Conservation (phyloP, 23 tunicate species). For the Ascidia mentula region DNA sequence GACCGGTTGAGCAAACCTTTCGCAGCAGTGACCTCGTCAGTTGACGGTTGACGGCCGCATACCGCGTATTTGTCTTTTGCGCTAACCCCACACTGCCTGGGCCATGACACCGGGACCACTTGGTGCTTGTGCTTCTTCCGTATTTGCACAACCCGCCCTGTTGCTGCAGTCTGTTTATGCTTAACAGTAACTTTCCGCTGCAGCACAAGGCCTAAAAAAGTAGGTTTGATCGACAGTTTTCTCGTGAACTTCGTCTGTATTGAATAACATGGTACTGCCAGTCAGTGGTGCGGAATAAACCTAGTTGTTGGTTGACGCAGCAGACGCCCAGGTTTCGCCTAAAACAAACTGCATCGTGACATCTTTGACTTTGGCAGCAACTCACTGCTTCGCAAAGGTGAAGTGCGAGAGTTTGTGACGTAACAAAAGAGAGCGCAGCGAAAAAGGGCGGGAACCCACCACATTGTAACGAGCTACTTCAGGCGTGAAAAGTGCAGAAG, state of each 20-base stretch:
- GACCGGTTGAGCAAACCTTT: too few relatives aligned
- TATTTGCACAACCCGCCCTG: not conserved
- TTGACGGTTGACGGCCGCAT: too few relatives aligned
- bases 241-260: not conserved
- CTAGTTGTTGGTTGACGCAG: not conserved
- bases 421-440: not conserved
- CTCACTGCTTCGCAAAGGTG: too few relatives aligned
- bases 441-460: not conserved
- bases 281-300: not conserved
- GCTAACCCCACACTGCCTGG: too few relatives aligned
- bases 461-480: not conserved
- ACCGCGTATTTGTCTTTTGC: too few relatives aligned
- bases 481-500: not conserved
- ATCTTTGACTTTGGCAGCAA: not conserved
- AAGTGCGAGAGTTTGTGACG: too few relatives aligned
- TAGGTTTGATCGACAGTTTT: not conserved
- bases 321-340: not conserved
- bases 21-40: too few relatives aligned
- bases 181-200: not conserved
- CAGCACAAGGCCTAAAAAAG: not conserved
- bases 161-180: constrained; percentile 2
- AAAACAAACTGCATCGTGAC: constrained; percentile 8
- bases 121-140: too few relatives aligned
- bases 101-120: too few relatives aligned
- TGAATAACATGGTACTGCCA: not conserved